These are phyloP conservation scores for Ptilonorhynchus violaceus DNA, from an alignment of 2,113 vertebrate species.

Conservation along the genomic window DNA sequence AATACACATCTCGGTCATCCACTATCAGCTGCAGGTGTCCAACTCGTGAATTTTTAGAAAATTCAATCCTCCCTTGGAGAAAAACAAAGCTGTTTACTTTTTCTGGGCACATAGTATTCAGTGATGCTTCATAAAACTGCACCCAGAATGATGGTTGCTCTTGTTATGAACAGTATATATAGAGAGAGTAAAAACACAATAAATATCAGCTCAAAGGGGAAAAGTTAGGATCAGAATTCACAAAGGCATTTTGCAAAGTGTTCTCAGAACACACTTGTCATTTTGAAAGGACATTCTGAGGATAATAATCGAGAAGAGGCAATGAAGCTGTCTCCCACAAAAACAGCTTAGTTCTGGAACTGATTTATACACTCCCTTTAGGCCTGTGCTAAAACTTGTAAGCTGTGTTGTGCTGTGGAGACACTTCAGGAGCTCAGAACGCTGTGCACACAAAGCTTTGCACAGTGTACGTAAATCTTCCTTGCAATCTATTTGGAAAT, in stretches of 20 bases:
- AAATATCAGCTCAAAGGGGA: not conserved
- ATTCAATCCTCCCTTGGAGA: conserved; percentile 77
- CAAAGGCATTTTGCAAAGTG: not conserved
- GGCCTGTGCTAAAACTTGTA: not conserved
- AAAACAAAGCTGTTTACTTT: not conserved
- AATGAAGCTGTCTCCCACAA: not conserved
- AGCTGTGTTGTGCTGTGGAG: not conserved
- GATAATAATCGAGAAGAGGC: not conserved
- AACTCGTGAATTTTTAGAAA: conserved; percentile 56
- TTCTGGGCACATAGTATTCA: not conserved
- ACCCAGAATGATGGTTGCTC: not conserved
- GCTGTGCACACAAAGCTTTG: not conserved
- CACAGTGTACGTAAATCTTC: not conserved
- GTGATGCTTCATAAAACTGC: not conserved
- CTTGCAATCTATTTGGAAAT: not conserved
- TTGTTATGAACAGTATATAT: not conserved
- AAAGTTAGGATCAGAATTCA: not conserved
- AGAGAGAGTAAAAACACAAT: not conserved
- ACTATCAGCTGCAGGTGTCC: conserved; percentile 79
- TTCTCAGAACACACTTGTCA: not conserved
- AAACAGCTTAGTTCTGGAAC: not conserved
- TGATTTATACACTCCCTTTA: not conserved
- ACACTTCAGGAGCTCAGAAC: not conserved
- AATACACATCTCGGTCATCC: conserved; percentile 76
- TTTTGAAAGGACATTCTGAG: not conserved